Percentiles rank a stretch among this genome's conserved stretches.
Evolutionary conservation across 1,140 invertebrate genomes (phyloP).

Genomic region (Grapholita molesta): DNA sequence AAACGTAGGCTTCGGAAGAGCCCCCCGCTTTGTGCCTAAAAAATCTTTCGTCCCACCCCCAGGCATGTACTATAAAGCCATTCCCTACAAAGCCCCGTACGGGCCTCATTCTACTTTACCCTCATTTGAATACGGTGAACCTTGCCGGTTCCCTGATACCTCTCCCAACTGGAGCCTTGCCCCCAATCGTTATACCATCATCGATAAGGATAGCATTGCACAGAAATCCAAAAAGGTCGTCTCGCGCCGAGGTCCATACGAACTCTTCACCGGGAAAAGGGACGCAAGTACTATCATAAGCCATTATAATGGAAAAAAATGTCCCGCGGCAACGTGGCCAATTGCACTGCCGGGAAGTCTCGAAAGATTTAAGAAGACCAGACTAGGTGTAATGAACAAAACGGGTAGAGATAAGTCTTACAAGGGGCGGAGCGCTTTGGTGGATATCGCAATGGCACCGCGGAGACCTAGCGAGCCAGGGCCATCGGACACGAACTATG

Average conservation of each 20-base stretch:
- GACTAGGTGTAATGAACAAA: constrained; percentile 62
- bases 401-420: constrained; percentile 46
- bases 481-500: constrained; percentile 42
- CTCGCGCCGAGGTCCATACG: constrained; percentile 59
- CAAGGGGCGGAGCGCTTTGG: constrained; percentile 49
- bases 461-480: constrained; percentile 48
- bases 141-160: constrained; percentile 56
- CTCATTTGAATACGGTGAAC: constrained; percentile 56
- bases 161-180: constrained; percentile 54
- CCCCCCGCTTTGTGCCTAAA: constrained; percentile 32
- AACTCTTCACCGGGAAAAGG: constrained; percentile 58
- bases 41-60: constrained; percentile 46
- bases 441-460: constrained; percentile 52
- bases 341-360: constrained; percentile 44
- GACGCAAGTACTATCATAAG: constrained; percentile 54
- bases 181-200: constrained; percentile 53
- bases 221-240: constrained; percentile 55
- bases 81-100: constrained; percentile 48
- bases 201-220: constrained; percentile 56
- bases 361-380: constrained; percentile 52
- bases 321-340: constrained; percentile 53
- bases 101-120: constrained; percentile 51
- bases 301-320: constrained; percentile 48
- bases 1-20: constrained; percentile 59
- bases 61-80: constrained; percentile 51